A percentile compares a stretch with the other conserved stretches of the same genome.
phyloP scores from a whole-genome alignment of 2,888 invertebrate species.

The Tetheella fluctuosa region DNA sequence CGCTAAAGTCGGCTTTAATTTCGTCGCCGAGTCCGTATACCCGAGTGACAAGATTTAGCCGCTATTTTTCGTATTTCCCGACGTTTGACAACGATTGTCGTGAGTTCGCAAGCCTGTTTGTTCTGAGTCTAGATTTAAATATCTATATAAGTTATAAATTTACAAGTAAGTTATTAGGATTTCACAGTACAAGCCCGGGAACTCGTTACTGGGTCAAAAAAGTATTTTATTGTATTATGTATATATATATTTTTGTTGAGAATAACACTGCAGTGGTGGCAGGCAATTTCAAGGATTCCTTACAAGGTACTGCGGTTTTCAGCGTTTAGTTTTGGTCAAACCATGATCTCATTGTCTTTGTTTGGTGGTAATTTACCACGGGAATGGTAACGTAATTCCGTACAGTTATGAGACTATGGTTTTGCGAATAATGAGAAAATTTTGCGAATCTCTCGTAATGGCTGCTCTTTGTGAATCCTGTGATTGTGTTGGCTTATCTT shows the following conservation, averaged over 20 bases:
- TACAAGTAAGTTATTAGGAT: too few species aligned
- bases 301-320: conserved; percentile 62
- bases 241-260: neutral
- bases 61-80: too few species aligned
- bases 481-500: conserved; percentile 15
- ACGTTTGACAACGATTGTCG: too few species aligned
- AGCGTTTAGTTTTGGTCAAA: conserved; percentile 33
- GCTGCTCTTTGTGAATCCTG: conserved; percentile 23
- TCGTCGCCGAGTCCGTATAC: too few species aligned
- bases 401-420: conserved; percentile 39
- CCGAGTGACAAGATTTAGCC: too few species aligned
- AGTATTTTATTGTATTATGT: too few species aligned
- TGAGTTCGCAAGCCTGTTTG: too few species aligned
- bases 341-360: conserved; percentile 63
- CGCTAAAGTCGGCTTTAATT: too few species aligned
- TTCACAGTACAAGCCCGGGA: too few species aligned
- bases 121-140: too few species aligned
- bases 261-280: conserved; percentile 4
- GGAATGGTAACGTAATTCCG: conserved; percentile 50
- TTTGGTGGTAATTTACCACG: conserved; percentile 54
- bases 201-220: too few species aligned
- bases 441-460: conserved; percentile 24
- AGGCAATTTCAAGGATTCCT: conserved; percentile 49
- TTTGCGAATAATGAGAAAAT: conserved; percentile 35
- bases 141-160: too few species aligned